Conservation (phyloP, 23 tunicate genomes). For the Phallusia fumigata region DNA sequence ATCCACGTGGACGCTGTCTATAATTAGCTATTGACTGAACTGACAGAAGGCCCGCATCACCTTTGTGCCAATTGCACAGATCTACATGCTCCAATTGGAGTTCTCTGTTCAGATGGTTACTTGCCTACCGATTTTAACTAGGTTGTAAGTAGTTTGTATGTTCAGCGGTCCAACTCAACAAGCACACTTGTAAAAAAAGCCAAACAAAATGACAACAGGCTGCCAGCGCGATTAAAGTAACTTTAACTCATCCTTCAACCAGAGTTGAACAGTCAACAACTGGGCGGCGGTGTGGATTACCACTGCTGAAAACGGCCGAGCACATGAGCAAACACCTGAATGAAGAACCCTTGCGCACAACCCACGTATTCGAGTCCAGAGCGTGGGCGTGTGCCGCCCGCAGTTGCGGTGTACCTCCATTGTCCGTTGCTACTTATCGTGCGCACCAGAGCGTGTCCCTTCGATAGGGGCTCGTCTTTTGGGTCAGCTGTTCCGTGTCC, state of each 20-base stretch:
- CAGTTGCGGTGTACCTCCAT: neutral
- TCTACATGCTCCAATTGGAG: too few species aligned
- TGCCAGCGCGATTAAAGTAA: neutral
- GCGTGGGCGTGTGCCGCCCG: constrained; percentile 28
- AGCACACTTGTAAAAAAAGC: too few species aligned
- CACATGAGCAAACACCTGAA: constrained; percentile 14
- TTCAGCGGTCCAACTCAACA: too few species aligned
- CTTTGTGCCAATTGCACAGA: too few species aligned
- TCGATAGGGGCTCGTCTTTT: constrained; percentile 19
- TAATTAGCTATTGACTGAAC: neutral
- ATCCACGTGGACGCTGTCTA: neutral
- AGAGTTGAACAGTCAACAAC: neutral
- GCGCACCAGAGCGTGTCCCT: constrained; percentile 13
- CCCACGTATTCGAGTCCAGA: constrained; percentile 12
- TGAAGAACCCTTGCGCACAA: neutral
- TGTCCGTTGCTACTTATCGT: neutral
- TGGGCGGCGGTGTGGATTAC: neutral
- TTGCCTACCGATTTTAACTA: too few species aligned
- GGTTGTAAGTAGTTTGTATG: too few species aligned
- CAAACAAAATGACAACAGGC: neutral
- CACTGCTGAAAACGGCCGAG: neutral
- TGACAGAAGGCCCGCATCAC: constrained; percentile 8
- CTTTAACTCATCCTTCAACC: neutral
- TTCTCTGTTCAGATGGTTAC: too few species aligned
- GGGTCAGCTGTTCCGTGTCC: constrained; percentile 43